Evolutionary conservation across 1,140 invertebrate species (phyloP).

Genomic region (Heliconius nattereri): DNA sequence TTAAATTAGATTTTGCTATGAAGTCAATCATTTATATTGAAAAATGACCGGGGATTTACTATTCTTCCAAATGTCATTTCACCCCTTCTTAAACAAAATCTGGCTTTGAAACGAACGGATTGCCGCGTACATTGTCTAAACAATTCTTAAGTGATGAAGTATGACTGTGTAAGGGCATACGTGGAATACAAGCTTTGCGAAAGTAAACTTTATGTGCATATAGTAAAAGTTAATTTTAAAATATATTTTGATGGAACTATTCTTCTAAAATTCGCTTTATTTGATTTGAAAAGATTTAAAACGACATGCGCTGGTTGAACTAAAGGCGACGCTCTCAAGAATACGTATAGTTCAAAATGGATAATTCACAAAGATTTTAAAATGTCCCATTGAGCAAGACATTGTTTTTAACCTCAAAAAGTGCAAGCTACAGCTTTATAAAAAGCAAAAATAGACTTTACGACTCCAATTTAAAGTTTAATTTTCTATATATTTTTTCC

Average conservation of each 20-base stretch:
- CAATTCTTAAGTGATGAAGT: constrained; percentile 71
- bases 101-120: constrained; percentile 74
- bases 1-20: constrained; percentile 20
- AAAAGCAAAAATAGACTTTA: constrained; percentile 35
- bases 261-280: constrained; percentile 63
- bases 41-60: constrained; percentile 75
- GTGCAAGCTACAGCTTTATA: constrained; percentile 17
- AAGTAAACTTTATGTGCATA: constrained; percentile 38
- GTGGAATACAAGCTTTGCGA: constrained; percentile 24
- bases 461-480: constrained; percentile 17
- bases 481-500: constrained; percentile 24
- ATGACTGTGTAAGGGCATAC: constrained; percentile 46
- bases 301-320: constrained; percentile 33
- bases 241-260: constrained; percentile 28
- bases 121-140: constrained; percentile 77
- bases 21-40: constrained; percentile 59
- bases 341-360: constrained; percentile 43
- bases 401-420: constrained; percentile 44
- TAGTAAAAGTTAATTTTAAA: constrained; percentile 41
- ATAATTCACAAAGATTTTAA: constrained; percentile 54
- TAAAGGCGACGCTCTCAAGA: constrained; percentile 44
- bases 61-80: constrained; percentile 76
- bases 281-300: constrained; percentile 54
- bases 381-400: constrained; percentile 60
- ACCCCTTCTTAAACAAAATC: constrained; percentile 74